These are phyloP conservation scores for Streblospio benedicti DNA, from an alignment of 1,140 invertebrate genomes.

Conservation along the genomic window DNA sequence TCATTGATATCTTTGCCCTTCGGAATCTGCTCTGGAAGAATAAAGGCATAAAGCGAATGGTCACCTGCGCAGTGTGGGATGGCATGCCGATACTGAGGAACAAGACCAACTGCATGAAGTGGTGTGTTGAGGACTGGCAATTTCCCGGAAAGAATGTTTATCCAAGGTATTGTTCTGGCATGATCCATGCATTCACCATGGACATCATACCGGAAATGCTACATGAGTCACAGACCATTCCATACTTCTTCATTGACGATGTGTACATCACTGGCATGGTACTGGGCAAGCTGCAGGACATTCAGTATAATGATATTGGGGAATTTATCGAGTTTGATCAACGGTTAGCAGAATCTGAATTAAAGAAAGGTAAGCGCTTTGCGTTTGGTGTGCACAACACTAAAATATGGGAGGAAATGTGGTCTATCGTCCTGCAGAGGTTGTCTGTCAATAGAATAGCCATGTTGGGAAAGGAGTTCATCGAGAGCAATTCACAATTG, in stretches of 20 bases:
- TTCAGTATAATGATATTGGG: too few species aligned
- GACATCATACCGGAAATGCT: conserved; percentile 40
- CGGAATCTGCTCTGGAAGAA: conserved; percentile 7
- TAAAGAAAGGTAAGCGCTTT: too few species aligned
- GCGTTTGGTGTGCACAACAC: too few species aligned
- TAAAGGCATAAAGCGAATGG: background rate
- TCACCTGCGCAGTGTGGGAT: background rate
- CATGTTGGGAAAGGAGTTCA: too few species aligned
- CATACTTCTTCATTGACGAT: conserved; percentile 48
- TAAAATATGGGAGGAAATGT: too few species aligned
- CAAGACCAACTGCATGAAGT: conserved; percentile 31
- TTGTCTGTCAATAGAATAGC: too few species aligned
- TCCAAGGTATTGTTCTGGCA: conserved; percentile 48
- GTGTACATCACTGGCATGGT: conserved; percentile 46
- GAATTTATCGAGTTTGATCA: too few species aligned
- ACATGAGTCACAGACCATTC: conserved; percentile 27
- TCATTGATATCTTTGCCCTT: conserved; percentile 46
- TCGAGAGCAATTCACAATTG: too few species aligned
- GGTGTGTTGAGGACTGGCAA: conserved; percentile 43
- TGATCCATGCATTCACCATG: conserved; percentile 41
- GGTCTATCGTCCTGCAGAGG: too few species aligned
- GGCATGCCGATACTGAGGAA: conserved; percentile 8
- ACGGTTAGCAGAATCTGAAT: too few species aligned
- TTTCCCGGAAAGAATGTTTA: conserved; percentile 38
- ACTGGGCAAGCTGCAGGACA: conserved; percentile 21